Base-by-base conservation (phyloP, 2,797 vertebrate species). In the Garrulus glandarius region DNA sequence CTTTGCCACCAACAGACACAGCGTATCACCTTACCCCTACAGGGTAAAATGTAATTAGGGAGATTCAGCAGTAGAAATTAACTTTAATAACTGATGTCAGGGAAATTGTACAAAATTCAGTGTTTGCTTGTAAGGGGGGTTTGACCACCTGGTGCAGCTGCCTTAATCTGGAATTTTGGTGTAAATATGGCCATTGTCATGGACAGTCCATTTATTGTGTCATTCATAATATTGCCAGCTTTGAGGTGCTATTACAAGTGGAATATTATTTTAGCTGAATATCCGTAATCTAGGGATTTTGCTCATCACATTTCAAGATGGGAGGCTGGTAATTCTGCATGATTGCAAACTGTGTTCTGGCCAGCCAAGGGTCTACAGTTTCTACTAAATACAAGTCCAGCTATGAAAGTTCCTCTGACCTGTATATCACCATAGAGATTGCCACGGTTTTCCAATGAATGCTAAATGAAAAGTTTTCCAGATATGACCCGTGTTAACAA, bases 311-410 rank as follows among this genome's bases (percentile, higher is more conserved):
- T 68, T 63, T 75, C 64, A 78, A 84, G 69, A 52, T 3, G 12
- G 50, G 39, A 89, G 30, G 32, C 10, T 85, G 70, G 49, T 34
- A 65, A 19, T 92, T 87, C 75, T 65, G 57, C n/a, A 20, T 86
- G 75, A 89, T 69, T 92, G 69, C 43, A 61, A 44, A 61, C 68
- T 69, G 37, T 81, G 64, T 59, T 94, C 75, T 83, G 76, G 55
- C 26, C 64, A 78, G 60, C 44, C 61, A 61, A 41, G 47, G 37
- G 26, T 30, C 75, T 50, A 32, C 43, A 41, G 20, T 70, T 80
- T 61, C 46, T 71, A 12, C 16, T 75, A 37, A 80, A 43, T 5
- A 1, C 9, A 19, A 60, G 39, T 75, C 43, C 53, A 41, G 13
- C 78, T 21, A 1, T 53, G 53, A 18, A 2, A 1, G 15, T 55